Conservation (phyloP, 2,797 vertebrate species). For the Protosalanx chinensis region DNA sequence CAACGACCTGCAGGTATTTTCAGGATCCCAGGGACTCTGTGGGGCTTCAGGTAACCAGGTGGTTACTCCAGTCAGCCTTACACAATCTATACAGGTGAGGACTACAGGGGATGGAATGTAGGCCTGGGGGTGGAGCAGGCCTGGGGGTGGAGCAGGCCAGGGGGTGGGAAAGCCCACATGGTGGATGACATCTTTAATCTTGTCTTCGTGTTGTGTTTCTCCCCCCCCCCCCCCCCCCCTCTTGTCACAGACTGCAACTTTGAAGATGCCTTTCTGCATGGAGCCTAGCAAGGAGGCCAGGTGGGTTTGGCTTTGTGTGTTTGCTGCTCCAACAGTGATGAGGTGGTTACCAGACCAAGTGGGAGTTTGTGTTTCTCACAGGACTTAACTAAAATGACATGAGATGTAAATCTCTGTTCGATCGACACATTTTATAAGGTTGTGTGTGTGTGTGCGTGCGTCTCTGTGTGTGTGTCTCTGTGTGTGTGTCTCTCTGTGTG, state of each 20-base stretch:
- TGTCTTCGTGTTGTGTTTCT: slow-evolving; percentile 16
- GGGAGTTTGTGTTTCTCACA: slow-evolving; percentile 11
- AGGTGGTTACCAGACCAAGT: neutral
- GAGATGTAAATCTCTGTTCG: slow-evolving; percentile 36
- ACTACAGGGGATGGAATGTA: neutral
- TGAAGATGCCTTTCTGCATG: slow-evolving; percentile 81
- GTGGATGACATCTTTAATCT: too few species aligned
- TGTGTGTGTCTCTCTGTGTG: neutral
- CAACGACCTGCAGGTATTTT: slow-evolving; percentile 74
- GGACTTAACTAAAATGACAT: too few species aligned
- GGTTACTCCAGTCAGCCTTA: slow-evolving; percentile 67
- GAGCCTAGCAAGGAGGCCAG: slow-evolving; percentile 94
- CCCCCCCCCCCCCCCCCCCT: slow-evolving; percentile 32
- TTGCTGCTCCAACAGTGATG: neutral
- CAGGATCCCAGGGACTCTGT: slow-evolving; percentile 66
- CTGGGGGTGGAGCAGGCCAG: too few species aligned
- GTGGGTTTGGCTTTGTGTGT: slow-evolving; percentile 51
- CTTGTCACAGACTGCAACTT: slow-evolving; percentile 66
- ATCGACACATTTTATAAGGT: neutral
- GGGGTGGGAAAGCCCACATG: too few species aligned
- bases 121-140: too few species aligned
- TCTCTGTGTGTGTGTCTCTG: slow-evolving; percentile 1
- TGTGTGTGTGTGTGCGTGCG: neutral
- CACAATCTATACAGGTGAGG: slow-evolving; percentile 71
- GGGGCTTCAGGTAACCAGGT: slow-evolving; percentile 69